Base-by-base conservation (phyloP, 1,140 invertebrate genomes). In the Muscidifurax raptorellus region DNA sequence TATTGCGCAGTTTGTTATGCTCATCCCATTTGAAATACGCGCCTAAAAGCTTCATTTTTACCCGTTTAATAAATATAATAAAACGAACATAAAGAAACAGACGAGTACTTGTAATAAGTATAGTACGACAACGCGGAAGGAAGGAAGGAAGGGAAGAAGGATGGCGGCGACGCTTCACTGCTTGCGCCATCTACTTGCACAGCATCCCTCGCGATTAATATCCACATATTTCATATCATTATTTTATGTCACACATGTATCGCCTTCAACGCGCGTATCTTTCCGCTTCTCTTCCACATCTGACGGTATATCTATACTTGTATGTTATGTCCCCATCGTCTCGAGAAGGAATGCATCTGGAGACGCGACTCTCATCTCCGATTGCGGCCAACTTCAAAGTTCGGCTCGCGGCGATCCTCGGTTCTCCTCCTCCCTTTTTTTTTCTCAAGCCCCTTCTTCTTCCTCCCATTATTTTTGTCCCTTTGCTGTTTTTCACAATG, bases 61-160 rank as follows among this genome's bases (percentile, higher is more conserved):
- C n/a, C n/a, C n/a, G n/a, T n/a, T n/a, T 40, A 40, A 40, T 5
- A 40, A 40, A 40, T 40, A 3, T 40, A 40, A 40, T 5, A 3
- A 40, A 40, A 40, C 4, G 10, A 86, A 86, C 82, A 86, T 81
- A 52, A 75, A 83, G 83, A 86, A 86, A 82, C 84, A 86, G 84
- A 86, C 13, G 36, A 9, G 44, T 47, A 47, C 1, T 13, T 2
- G 44, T 12, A 13, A 47, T 1, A 47, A 47, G 1, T 2, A 5
- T n/a, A 59, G 52, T 18, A 4, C 44, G 44, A 15, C 1, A 47
- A 47, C 44, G 13, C 82, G 74, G 30, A 86, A 71, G 76, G 44
- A 83, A 84, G n/a, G n/a, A n/a, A n/a, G n/a, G n/a, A n/a, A n/a
- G 74, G 30, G 84, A 71, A 67, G 44, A 83, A 84, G 28, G 2